Percentiles rank a stretch among this genome's conserved stretches.
Evolutionary conservation across 2,113 vertebrate species (phyloP).

Genomic region (Isichthys henryi): DNA sequence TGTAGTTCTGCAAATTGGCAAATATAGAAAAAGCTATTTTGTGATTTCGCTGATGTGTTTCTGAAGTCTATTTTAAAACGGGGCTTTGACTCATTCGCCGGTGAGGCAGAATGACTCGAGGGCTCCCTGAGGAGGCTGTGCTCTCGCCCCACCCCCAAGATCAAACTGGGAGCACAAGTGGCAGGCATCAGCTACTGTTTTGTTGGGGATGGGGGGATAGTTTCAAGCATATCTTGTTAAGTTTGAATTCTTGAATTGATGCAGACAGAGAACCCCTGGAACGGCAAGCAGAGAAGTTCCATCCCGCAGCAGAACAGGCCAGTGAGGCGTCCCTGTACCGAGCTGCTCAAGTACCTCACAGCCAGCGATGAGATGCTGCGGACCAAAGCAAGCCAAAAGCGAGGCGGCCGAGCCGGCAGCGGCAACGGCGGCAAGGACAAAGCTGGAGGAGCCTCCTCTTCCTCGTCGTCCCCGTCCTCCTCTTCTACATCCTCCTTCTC

Average conservation of each 20-base stretch:
- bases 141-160: conserved; percentile 11
- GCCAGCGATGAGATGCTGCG: conserved; percentile 88
- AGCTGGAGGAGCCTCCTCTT: conserved; percentile 57
- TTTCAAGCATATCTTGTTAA: not conserved
- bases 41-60: conserved; percentile 23
- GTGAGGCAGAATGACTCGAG: conserved; percentile 53
- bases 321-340: conserved; percentile 92
- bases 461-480: conserved; percentile 55
- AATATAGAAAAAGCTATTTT: conserved; percentile 10
- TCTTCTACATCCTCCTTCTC: conserved; percentile 63
- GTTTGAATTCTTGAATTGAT: conserved; percentile 41
- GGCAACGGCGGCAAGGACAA: conserved; percentile 69
- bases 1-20: conserved; percentile 7
- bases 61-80: conserved; percentile 57
- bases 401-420: conserved; percentile 63
- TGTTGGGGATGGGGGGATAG: not conserved
- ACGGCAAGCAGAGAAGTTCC: conserved; percentile 83
- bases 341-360: conserved; percentile 98
- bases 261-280: conserved; percentile 93
- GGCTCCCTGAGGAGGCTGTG: conserved; percentile 50
- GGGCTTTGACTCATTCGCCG: conserved; percentile 58
- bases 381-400: conserved; percentile 83
- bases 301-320: conserved; percentile 83
- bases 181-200: not conserved
- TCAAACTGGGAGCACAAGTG: not conserved